Percentiles rank a stretch among this genome's conserved stretches.
phyloP scores from a whole-genome alignment of 2,797 vertebrate genomes.

The Erethizon dorsatum region DNA sequence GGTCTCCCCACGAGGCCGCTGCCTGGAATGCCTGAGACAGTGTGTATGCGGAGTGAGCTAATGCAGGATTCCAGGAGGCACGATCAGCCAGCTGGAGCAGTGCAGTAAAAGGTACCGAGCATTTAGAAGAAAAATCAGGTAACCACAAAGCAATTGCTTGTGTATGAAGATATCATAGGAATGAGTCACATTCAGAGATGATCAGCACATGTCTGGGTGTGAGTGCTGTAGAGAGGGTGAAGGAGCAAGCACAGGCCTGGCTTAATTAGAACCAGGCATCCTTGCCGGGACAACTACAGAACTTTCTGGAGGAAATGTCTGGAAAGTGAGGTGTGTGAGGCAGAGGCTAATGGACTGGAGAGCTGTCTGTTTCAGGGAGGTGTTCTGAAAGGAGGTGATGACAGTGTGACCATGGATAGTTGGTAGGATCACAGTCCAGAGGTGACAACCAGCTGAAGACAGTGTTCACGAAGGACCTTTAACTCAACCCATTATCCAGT shows the following conservation, averaged over 20 bases:
- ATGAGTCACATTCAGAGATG: not conserved
- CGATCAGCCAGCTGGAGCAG: not conserved
- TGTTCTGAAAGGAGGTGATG: not conserved
- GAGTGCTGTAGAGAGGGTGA: not conserved
- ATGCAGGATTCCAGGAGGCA: not conserved
- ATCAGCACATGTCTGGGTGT: fast-evolving
- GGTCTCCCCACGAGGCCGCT: not conserved
- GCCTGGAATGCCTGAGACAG: not conserved
- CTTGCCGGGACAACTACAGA: not conserved
- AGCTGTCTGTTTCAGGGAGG: not conserved
- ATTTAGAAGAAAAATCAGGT: not conserved
- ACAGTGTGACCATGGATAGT: not conserved
- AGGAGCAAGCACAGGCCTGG: not conserved
- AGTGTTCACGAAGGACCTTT: not conserved
- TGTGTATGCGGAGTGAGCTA: not conserved
- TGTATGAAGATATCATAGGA: not conserved
- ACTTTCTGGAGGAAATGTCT: constrained; percentile 38
- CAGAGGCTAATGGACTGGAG: not conserved
- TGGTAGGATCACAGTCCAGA: not conserved
- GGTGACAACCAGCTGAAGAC: not conserved
- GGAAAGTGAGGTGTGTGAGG: not conserved
- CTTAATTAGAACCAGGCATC: not conserved
- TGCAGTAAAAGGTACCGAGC: not conserved
- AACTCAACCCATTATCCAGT: not conserved
- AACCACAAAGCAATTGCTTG: not conserved